phyloP scores from a whole-genome alignment of 2,113 vertebrate species.

The Halichoerus grypus region DNA sequence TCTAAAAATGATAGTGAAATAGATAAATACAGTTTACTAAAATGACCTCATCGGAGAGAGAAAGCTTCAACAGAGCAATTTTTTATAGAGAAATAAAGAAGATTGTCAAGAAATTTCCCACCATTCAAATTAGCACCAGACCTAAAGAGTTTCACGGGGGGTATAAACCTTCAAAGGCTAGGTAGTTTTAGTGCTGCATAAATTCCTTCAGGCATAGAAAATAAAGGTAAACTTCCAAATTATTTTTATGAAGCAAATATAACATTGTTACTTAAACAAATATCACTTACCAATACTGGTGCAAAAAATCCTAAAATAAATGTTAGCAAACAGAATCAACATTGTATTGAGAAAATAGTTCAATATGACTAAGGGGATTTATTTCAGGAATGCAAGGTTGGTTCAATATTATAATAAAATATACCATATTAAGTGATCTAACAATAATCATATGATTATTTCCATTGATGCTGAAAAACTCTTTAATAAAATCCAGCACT shows the following conservation, averaged over 20 bases:
- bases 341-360: background rate
- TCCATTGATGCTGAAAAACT: slow-evolving; percentile 15
- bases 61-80: background rate
- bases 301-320: slow-evolving; percentile 25
- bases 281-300: background rate
- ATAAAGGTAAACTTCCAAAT: slow-evolving; percentile 48
- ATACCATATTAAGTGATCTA: background rate
- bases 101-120: background rate
- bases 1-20: slow-evolving; percentile 3
- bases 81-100: background rate
- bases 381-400: background rate
- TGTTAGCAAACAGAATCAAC: background rate
- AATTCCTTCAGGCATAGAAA: slow-evolving; percentile 4
- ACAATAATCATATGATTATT: background rate
- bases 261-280: slow-evolving; percentile 15
- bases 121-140: background rate
- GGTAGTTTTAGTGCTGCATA: background rate
- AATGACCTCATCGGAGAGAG: background rate
- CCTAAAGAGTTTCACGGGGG: background rate
- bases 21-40: background rate
- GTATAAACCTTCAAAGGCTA: background rate
- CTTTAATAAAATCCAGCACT: slow-evolving; percentile 27
- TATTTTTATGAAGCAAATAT: slow-evolving; percentile 56
- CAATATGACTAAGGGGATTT: background rate
- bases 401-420: background rate